Evolutionary conservation across 2,888 invertebrate genomes (phyloP), one percentile per base, ranked within the genome.

Genomic region (Gibbula magus): DNA sequence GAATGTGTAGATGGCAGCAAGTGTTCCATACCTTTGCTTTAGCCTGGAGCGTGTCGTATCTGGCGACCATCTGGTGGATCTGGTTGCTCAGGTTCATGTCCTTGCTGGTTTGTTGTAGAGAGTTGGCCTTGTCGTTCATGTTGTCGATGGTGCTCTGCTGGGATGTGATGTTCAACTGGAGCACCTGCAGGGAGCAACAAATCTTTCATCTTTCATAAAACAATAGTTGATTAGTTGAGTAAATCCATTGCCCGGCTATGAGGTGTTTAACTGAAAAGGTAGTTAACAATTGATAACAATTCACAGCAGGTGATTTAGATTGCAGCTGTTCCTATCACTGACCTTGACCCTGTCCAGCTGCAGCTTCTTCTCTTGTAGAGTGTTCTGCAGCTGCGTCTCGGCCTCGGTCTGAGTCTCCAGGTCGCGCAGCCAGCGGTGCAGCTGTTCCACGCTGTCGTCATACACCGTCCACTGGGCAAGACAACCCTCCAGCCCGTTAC

Each of bases 401-500:
- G 97, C 92, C 90, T 96, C 96, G 56, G 97, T 95, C 86, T 97
- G 95, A 82, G 95, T 94, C 90, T 97, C 96, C 2, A 96, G 95
- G 77, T 95, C 94, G 35, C 94, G 94, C 77, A 98, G 92, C 98
- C 98, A 98, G 67, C 94, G 94, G 85, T 96, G 95, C 8, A 98
- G 95, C 74, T 94, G 95, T 79, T 96, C 96, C 16, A 96, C 95
- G 86, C 96, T 96, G 89, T 98, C 97, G 92, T 98, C 97, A 91
- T 97, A 97, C 2, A 96, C 96, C n/a, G 96, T 96, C 98, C 97
- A 98, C 88, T 96, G 97, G 91, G 97, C 96, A 79, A 97, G 94
- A 92, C 96, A 97, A 0, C 96, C 95, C 92, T 97, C 97, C 45
- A 98, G 94, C 88, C 96, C 96, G 79, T 96, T 95, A 78, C 88